Evolutionary conservation across 2,113 vertebrate species (phyloP).

Genomic region (Leptocoma aspasia): DNA sequence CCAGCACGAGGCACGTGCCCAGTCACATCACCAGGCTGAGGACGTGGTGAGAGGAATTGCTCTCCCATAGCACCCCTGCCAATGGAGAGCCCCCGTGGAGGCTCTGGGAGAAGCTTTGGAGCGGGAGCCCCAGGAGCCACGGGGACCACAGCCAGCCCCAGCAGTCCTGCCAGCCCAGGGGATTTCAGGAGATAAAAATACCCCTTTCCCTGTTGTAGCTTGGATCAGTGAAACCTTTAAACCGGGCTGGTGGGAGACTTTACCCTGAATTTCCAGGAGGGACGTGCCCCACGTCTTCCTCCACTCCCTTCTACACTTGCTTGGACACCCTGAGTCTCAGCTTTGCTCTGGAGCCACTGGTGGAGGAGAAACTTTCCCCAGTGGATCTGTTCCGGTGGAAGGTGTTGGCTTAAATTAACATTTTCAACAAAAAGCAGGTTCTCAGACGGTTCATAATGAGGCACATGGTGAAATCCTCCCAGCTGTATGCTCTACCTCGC

Average conservation of each 20-base stretch:
- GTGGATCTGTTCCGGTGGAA: fast-evolving
- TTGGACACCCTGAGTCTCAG: neutral
- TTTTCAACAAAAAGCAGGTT: neutral
- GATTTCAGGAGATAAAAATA: neutral
- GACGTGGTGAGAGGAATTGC: neutral
- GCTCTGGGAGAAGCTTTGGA: neutral
- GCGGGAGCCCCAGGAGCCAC: fast-evolving
- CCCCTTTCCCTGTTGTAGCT: neutral
- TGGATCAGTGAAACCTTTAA: neutral
- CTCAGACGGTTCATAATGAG: constrained; percentile 4
- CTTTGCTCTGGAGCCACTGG: neutral
- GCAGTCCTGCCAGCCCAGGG: neutral
- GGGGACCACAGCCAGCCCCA: neutral
- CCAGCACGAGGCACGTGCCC: neutral
- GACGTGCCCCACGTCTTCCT: fast-evolving
- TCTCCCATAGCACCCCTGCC: fast-evolving
- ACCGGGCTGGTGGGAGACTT: neutral
- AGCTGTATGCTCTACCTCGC: neutral
- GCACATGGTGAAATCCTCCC: neutral
- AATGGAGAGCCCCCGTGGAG: fast-evolving
- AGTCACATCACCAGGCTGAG: neutral
- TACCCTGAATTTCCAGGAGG: neutral
- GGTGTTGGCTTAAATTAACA: neutral
- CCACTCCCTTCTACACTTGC: neutral
- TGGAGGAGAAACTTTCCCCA: neutral